Conservation (phyloP, 2,888 invertebrate species). For the Heliconius aoede region DNA sequence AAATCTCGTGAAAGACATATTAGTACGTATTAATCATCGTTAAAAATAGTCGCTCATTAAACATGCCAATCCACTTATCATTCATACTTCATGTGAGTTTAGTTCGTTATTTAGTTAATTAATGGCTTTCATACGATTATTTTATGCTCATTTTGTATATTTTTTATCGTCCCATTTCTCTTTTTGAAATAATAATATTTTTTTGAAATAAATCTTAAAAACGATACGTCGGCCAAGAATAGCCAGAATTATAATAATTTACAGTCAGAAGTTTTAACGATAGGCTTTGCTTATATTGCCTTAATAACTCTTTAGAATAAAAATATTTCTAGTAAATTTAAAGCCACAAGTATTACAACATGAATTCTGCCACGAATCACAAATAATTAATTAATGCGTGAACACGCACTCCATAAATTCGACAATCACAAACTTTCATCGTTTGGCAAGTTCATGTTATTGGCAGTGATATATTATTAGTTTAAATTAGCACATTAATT, state of each 20-base stretch:
- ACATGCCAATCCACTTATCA: too few species aligned
- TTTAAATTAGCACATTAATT: constrained; percentile 24
- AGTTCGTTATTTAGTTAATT: background rate
- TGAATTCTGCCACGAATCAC: background rate
- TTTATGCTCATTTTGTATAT: background rate
- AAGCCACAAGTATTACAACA: background rate
- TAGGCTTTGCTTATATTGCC: too few species aligned
- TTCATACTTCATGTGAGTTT: background rate
- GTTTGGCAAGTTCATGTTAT: constrained; percentile 7
- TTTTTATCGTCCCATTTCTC: too few species aligned
- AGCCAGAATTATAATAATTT: too few species aligned
- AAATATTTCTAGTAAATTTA: background rate
- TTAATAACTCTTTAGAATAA: too few species aligned
- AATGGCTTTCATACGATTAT: background rate
- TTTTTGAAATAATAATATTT: too few species aligned
- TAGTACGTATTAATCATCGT: too few species aligned
- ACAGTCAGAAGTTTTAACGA: too few species aligned
- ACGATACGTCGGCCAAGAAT: too few species aligned
- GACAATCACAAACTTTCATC: constrained; percentile 9
- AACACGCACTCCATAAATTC: constrained; percentile 12
- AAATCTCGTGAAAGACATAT: too few species aligned
- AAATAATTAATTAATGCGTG: constrained; percentile 11
- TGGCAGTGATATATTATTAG: constrained; percentile 16
- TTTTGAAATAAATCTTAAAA: too few species aligned
- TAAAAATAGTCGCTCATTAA: too few species aligned